Percentiles rank a stretch among this genome's conserved stretches.
Evolutionary conservation across 2,797 vertebrate species (phyloP).

Genomic region (Acomys russatus): DNA sequence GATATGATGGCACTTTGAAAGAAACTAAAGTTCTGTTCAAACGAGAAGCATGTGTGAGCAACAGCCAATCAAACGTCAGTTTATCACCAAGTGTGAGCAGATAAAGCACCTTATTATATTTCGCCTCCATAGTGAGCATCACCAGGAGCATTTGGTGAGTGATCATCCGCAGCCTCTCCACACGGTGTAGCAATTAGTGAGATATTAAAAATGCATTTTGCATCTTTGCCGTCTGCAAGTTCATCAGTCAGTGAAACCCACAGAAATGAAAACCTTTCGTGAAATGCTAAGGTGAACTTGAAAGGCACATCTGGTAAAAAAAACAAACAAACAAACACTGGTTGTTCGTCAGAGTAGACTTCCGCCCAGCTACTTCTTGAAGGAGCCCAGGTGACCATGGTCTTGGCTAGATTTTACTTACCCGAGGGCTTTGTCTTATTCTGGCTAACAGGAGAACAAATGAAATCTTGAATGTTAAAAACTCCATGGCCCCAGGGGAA

Average conservation of each 20-base stretch:
- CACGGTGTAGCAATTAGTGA: neutral
- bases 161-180: neutral
- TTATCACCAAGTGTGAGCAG: neutral
- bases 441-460: conserved; percentile 36
- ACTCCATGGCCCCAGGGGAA: conserved; percentile 10
- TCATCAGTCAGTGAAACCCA: neutral
- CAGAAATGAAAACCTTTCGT: neutral
- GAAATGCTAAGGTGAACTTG: conserved; percentile 16
- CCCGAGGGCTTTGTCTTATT: neutral
- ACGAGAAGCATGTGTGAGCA: conserved; percentile 3
- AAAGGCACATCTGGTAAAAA: conserved; percentile 25
- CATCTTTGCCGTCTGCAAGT: neutral
- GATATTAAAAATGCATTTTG: conserved; percentile 21
- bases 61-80: neutral
- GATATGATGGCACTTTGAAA: neutral
- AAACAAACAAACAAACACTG: neutral
- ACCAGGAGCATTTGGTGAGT: neutral
- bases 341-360: neutral
- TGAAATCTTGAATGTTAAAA: conserved; percentile 41
- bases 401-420: conserved; percentile 7
- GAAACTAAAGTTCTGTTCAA: conserved; percentile 55
- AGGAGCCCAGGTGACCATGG: neutral
- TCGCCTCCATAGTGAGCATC: neutral
- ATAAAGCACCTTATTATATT: conserved; percentile 23
- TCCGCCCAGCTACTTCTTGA: neutral